Conservation (phyloP, 2,797 vertebrate species). For the Cyclopterus lumpus region DNA sequence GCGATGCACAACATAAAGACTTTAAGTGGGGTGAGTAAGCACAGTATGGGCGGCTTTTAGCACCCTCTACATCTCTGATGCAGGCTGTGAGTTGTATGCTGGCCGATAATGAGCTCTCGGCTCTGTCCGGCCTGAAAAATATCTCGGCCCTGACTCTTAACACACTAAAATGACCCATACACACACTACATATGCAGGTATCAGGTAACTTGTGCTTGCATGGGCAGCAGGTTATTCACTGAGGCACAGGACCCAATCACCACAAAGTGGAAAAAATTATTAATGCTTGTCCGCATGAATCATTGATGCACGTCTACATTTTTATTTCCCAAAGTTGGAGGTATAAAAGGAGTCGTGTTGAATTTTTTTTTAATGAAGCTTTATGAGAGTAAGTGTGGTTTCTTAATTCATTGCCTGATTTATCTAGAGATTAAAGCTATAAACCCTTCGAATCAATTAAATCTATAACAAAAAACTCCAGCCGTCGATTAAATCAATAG, state of each 20-base stretch:
- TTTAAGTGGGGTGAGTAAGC: constrained; percentile 98
- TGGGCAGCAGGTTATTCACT: constrained; percentile 37
- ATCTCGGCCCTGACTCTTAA: constrained; percentile 35
- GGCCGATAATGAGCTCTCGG: constrained; percentile 68
- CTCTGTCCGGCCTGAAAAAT: constrained; percentile 61
- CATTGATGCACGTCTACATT: constrained; percentile 62
- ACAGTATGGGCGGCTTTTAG: constrained; percentile 66
- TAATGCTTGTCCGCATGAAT: constrained; percentile 65
- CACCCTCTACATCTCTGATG: constrained; percentile 57
- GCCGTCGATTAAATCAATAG: constrained; percentile 65
- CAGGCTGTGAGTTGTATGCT: constrained; percentile 55
- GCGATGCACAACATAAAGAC: constrained; percentile 99
- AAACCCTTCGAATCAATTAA: constrained; percentile 65
- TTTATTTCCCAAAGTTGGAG: constrained; percentile 44
- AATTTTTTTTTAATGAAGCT: constrained; percentile 22
- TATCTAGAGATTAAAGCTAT: constrained; percentile 64
- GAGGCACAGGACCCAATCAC: constrained; percentile 23
- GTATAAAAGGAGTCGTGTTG: constrained; percentile 11
- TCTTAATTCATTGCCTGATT: constrained; percentile 60
- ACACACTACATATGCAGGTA: constrained; percentile 8
- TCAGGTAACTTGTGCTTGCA: constrained; percentile 36
- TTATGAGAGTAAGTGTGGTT: constrained; percentile 1
- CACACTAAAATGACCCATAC: constrained; percentile 38
- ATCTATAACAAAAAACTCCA: constrained; percentile 69
- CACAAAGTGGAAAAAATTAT: constrained; percentile 65